Percentiles rank a stretch among this genome's conserved stretches.
Conservation (phyloP, 2,888 invertebrate genomes). For the Dicyrtomina minuta region DNA sequence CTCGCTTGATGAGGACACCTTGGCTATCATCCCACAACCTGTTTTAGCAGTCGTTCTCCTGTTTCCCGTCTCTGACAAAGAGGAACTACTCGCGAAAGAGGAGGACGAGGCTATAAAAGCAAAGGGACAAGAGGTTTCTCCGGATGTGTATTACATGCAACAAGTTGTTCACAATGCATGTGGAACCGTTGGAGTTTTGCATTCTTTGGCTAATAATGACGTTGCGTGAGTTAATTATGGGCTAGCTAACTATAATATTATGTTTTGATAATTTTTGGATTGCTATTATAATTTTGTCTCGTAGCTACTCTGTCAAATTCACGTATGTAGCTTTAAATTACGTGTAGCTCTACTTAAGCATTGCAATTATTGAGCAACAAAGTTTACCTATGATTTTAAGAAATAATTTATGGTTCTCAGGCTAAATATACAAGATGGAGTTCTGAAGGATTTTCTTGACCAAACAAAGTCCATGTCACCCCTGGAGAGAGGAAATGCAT, state of each 20-base stretch:
- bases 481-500: conserved; percentile 70
- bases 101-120: conserved; percentile 67
- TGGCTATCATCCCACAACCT: conserved; percentile 84
- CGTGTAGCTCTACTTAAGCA: not conserved
- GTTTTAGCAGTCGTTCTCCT: conserved; percentile 82
- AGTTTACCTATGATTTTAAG: too few species aligned
- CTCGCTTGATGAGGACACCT: conserved; percentile 82
- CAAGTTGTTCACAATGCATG: conserved; percentile 93
- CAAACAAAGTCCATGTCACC: conserved; percentile 69
- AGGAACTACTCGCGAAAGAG: conserved; percentile 68
- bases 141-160: conserved; percentile 80
- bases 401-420: too few species aligned
- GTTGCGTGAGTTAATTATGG: too few species aligned
- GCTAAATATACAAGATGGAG: conserved; percentile 69
- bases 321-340: too few species aligned
- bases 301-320: too few species aligned
- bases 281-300: not conserved
- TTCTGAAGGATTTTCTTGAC: conserved; percentile 75
- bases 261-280: not conserved
- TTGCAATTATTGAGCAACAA: too few species aligned
- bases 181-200: conserved; percentile 94
- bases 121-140: conserved; percentile 66
- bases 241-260: too few species aligned
- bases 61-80: conserved; percentile 79
- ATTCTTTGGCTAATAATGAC: conserved; percentile 88